These are phyloP conservation scores for Vimba vimba DNA, from an alignment of 2,113 vertebrate species.

Conservation along the genomic window DNA sequence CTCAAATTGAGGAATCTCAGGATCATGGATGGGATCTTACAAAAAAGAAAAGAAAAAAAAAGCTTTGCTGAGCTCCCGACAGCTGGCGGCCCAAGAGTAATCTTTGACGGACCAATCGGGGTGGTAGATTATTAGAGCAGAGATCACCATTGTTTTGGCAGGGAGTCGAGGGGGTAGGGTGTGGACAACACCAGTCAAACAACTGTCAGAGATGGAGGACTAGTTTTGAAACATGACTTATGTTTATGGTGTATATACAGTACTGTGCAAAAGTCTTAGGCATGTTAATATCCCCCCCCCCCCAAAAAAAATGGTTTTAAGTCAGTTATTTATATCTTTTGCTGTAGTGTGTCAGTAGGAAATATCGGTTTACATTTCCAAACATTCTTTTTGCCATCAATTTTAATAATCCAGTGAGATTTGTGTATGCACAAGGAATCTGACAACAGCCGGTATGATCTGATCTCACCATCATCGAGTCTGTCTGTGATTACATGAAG, in stretches of 20 bases:
- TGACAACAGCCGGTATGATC: too few relatives aligned
- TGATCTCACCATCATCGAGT: too few relatives aligned
- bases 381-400: too few relatives aligned
- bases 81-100: slow-evolving; percentile 64
- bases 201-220: background rate
- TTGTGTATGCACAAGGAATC: too few relatives aligned
- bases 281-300: too few relatives aligned
- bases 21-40: slow-evolving; percentile 42
- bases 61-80: slow-evolving; percentile 57
- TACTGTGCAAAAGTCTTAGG: too few relatives aligned
- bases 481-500: too few relatives aligned
- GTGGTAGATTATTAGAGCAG: slow-evolving; percentile 62
- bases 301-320: too few relatives aligned
- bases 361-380: too few relatives aligned
- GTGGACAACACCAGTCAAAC: slow-evolving; percentile 20
- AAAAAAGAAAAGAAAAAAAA: slow-evolving; percentile 34
- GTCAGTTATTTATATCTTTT: too few relatives aligned
- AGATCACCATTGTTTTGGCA: slow-evolving; percentile 58
- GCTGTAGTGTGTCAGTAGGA: too few relatives aligned
- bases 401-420: too few relatives aligned
- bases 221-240: background rate
- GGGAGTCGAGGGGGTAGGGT: slow-evolving; percentile 31
- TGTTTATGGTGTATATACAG: background rate
- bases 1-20: slow-evolving; percentile 52
- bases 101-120: slow-evolving; percentile 58